phyloP scores from a whole-genome alignment of 64 coral and sea anemone species.

The Porites lutea region DNA sequence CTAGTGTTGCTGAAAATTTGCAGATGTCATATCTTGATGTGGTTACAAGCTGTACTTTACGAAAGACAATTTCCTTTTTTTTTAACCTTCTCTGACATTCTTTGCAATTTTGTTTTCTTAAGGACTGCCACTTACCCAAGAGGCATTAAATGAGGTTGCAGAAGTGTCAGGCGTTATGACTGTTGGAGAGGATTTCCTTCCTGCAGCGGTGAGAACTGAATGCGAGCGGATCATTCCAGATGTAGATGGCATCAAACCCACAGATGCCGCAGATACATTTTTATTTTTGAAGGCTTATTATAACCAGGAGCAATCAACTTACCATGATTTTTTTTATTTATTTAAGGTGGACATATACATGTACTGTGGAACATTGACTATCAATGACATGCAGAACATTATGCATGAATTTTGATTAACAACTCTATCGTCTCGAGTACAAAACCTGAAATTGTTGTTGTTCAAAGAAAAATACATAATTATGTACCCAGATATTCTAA shows the following conservation, averaged over 20 bases:
- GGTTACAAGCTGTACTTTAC: not conserved
- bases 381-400: not conserved
- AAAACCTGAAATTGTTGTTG: too few species aligned
- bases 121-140: slow-evolving; percentile 62
- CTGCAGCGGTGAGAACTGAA: slow-evolving; percentile 57
- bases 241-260: slow-evolving; percentile 70
- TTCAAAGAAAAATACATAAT: not conserved
- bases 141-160: slow-evolving; percentile 69
- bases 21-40: slow-evolving; percentile 32
- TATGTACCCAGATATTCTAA: not conserved
- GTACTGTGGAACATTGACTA: slow-evolving; percentile 5
- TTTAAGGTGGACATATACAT: not conserved
- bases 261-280: slow-evolving; percentile 68
- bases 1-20: slow-evolving; percentile 5
- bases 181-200: slow-evolving; percentile 62
- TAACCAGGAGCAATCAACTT: slow-evolving; percentile 31
- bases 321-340: not conserved
- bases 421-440: too few species aligned
- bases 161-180: slow-evolving; percentile 58
- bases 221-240: slow-evolving; percentile 75
- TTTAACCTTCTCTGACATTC: slow-evolving; percentile 17
- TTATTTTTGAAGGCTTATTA: slow-evolving; percentile 73
- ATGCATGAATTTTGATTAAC: not conserved
- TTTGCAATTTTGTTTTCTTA: slow-evolving; percentile 40
- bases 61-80: too few species aligned